Evolutionary conservation across 1,140 invertebrate genomes (phyloP).

Genomic region (Drosophila yakuba): DNA sequence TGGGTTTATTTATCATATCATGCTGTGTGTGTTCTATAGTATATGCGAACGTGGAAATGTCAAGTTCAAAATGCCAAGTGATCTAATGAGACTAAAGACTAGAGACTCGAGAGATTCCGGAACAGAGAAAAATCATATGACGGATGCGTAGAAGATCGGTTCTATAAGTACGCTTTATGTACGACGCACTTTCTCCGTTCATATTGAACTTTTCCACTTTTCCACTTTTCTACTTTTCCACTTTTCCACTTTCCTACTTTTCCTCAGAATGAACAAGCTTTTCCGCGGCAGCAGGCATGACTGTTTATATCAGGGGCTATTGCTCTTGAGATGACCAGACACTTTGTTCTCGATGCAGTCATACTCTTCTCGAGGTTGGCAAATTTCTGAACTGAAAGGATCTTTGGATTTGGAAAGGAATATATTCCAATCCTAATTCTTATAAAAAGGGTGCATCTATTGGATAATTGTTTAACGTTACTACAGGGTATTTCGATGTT

Average conservation of each 20-base stretch:
- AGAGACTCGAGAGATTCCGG: background rate
- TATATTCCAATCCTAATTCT: too few species aligned
- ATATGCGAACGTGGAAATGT: background rate
- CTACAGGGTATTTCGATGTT: background rate
- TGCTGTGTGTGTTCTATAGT: background rate
- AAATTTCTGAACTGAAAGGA: too few species aligned
- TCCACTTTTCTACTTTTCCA: constrained; percentile 54
- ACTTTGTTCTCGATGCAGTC: background rate
- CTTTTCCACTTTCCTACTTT: constrained; percentile 63
- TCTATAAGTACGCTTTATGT: constrained; percentile 1
- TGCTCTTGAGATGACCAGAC: constrained; percentile 69
- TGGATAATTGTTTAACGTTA: too few species aligned
- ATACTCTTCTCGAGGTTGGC: background rate
- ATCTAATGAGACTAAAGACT: background rate
- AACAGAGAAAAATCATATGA: background rate
- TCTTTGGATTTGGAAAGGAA: too few species aligned
- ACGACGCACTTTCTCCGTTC: background rate
- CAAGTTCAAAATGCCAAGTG: background rate
- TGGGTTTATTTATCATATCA: background rate
- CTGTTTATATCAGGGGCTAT: constrained; percentile 66
- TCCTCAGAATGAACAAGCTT: constrained; percentile 39
- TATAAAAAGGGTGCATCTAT: too few species aligned
- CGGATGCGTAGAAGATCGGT: background rate
- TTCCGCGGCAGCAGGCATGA: constrained; percentile 52
- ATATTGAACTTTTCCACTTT: constrained; percentile 64